These are phyloP conservation scores for Jacana jacana DNA, from an alignment of 2,113 vertebrate genomes.

Conservation along the genomic window DNA sequence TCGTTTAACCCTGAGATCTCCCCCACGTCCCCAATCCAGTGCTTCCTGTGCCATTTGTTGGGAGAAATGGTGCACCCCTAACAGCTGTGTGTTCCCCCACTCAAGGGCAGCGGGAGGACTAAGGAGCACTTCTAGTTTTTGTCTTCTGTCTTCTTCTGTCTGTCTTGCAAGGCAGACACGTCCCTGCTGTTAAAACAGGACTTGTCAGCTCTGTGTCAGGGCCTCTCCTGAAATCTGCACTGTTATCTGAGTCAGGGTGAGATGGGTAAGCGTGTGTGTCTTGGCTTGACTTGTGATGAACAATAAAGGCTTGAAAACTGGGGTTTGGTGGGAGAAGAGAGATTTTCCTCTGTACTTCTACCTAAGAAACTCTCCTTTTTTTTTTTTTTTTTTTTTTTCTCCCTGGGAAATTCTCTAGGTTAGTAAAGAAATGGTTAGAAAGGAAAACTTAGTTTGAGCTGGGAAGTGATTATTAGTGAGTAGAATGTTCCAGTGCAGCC, in stretches of 20 bases:
- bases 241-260: background rate
- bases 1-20: background rate
- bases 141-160: no score
- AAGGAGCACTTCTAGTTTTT: background rate
- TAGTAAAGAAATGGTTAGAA: background rate
- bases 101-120: background rate
- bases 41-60: background rate
- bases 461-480: background rate
- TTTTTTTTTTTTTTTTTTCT: background rate
- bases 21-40: background rate
- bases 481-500: background rate
- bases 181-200: background rate
- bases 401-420: background rate
- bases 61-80: background rate
- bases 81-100: background rate
- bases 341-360: background rate
- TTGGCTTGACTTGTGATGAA: background rate
- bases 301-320: background rate
- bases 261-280: fast-evolving
- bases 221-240: background rate
- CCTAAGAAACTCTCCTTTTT: no score
- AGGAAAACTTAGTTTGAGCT: background rate
- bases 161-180: background rate
- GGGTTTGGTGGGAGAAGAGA: background rate
- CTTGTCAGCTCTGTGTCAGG: background rate